Evolutionary conservation across 1,140 invertebrate genomes (phyloP).

Genomic region (Bombus confusus): DNA sequence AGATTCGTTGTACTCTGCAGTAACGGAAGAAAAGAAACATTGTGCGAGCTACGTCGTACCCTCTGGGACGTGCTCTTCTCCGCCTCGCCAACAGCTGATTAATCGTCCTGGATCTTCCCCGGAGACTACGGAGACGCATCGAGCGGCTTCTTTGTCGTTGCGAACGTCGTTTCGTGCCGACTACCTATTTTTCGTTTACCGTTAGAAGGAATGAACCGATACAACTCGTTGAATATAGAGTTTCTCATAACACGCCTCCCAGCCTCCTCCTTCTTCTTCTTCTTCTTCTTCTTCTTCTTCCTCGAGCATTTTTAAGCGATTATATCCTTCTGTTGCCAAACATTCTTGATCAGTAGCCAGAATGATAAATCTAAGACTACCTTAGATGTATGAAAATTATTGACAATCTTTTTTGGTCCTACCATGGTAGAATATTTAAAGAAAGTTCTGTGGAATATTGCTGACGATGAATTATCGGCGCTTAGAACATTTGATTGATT

Average conservation of each 20-base stretch:
- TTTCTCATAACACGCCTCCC: slow-evolving; percentile 45
- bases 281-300: background rate
- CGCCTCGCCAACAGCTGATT: slow-evolving; percentile 83
- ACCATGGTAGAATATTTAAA: too few species aligned
- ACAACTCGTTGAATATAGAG: slow-evolving; percentile 24
- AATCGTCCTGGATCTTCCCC: slow-evolving; percentile 79
- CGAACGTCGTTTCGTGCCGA: slow-evolving; percentile 74
- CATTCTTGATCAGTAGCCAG: too few species aligned
- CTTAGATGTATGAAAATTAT: too few species aligned
- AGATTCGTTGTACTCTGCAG: slow-evolving; percentile 60
- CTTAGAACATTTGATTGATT: too few species aligned
- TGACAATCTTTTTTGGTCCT: too few species aligned
- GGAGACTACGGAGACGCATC: slow-evolving; percentile 77
- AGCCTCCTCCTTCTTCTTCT: background rate
- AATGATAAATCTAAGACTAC: too few species aligned
- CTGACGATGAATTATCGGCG: too few species aligned
- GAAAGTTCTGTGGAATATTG: too few species aligned
- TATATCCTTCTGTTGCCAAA: too few species aligned
- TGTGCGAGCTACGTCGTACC: slow-evolving; percentile 75
- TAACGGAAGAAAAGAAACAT: slow-evolving; percentile 75
- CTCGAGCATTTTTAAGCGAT: background rate
- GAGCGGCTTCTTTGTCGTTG: slow-evolving; percentile 79
- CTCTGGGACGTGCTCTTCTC: slow-evolving; percentile 78
- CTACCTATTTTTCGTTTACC: slow-evolving; percentile 74
- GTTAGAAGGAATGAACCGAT: slow-evolving; percentile 62